A percentile compares a stretch with the other conserved stretches of the same genome.
Conservation (phyloP, 2,113 vertebrate species). For the Aplodontia rufa region DNA sequence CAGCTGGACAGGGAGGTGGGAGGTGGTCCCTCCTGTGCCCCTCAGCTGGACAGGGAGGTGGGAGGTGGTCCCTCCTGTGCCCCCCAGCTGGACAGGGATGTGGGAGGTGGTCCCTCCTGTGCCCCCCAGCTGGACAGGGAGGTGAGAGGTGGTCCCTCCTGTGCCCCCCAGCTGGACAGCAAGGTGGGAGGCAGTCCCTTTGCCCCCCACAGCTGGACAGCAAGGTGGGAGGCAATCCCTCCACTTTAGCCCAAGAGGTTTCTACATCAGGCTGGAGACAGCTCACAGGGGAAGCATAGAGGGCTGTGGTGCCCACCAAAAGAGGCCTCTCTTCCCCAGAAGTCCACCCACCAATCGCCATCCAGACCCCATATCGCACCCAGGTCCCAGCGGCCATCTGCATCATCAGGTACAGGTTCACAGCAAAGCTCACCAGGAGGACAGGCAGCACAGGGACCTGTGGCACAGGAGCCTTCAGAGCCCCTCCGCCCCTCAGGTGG, state of each 20-base stretch:
- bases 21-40: too few species aligned
- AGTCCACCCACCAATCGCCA: constrained; percentile 86
- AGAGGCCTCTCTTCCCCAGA: background rate
- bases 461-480: background rate
- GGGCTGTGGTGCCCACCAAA: background rate
- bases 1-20: too few species aligned
- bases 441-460: constrained; percentile 93
- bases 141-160: too few species aligned
- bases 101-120: too few species aligned
- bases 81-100: too few species aligned
- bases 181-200: too few species aligned
- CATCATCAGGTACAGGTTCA: constrained; percentile 96
- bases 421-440: constrained; percentile 90
- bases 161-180: too few species aligned
- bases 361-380: constrained; percentile 90
- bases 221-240: too few species aligned
- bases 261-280: background rate
- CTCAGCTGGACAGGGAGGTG: too few species aligned
- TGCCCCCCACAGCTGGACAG: too few species aligned
- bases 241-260: background rate
- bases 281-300: background rate
- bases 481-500: fast-evolving
- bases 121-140: too few species aligned
- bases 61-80: too few species aligned
- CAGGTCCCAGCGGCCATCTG: constrained; percentile 89